Base-by-base conservation (phyloP, 2,797 vertebrate species). In the Moxostoma hubbsi region DNA sequence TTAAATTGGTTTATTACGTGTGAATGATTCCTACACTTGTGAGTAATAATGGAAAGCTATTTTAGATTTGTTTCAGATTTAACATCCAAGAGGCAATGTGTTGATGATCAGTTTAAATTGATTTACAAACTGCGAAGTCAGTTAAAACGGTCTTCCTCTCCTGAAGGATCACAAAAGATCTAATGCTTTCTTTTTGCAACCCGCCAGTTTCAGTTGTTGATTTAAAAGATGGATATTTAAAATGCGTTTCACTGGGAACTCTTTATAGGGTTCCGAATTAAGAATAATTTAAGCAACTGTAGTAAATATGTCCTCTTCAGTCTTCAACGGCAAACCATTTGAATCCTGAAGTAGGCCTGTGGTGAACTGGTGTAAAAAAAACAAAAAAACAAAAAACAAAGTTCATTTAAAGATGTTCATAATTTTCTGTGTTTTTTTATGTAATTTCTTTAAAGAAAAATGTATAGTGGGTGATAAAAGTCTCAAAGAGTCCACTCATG, bases 81-180 rank as follows among this genome's bases (percentile, higher is more conserved):
- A 16, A 9, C 13, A 51, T 69, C n/a, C 54, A 59, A 68, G 18
- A 53, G 55, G 50, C 5, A 46, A 51, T 12, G 63, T 15, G 63
- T 16, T 57, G 45, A 57, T 65, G 61, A 13, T 50, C 73, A 46
- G 11, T 9, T 75, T 15, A 58, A 49, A 5, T 16, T 10, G 5
- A 9, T 62, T 53, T 11, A 74, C 53, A 74, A 66, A 47, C 73
- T 24, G 15, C 15, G 5, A 11, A 75, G 70, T 59, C 70, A 24
- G 55, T 59, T 58, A 58, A 71, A 58, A 58, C 54, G 1, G 7
- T 36, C 36, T 36, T 36, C 3, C 36, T 36, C 36, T 36, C 36
- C 36, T 36, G 4, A 36, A 36, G 4, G 36, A 36, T 36, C 36
- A 3, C 36, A 36, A 36, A 36, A 36, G 36, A 36, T 36, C 36